phyloP scores from a whole-genome alignment of 2,797 vertebrate genomes.

The Merluccius polli region DNA sequence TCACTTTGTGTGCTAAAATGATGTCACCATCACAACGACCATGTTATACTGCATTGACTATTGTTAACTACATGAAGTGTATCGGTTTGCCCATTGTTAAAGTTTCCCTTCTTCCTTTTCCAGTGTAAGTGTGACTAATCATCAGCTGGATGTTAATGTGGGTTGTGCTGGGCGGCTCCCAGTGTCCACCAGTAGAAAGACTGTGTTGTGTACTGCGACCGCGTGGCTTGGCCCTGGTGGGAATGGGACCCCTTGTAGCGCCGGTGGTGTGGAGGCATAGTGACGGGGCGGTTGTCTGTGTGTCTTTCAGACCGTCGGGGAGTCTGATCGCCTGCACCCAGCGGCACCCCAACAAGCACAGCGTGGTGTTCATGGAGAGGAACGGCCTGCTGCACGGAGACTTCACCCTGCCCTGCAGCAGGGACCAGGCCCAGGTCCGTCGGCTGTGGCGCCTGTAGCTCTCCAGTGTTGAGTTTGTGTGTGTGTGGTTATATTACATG shows the following conservation, averaged over 20 bases:
- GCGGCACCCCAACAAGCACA: constrained; percentile 87
- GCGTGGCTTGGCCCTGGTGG: not conserved
- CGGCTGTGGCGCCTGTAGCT: not conserved
- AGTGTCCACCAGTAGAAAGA: too few relatives aligned
- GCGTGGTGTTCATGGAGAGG: constrained; percentile 94
- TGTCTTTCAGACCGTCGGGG: constrained; percentile 82
- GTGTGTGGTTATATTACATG: not conserved
- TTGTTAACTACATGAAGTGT: too few relatives aligned
- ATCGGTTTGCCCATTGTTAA: too few relatives aligned
- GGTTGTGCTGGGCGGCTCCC: too few relatives aligned
- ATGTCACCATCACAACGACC: too few relatives aligned
- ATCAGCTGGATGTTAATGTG: too few relatives aligned
- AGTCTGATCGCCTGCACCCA: constrained; percentile 87
- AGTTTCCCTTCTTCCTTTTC: too few relatives aligned
- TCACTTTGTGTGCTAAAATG: too few relatives aligned
- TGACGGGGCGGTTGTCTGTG: not conserved
- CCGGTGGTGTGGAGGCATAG: too few relatives aligned
- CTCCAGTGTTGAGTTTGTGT: not conserved
- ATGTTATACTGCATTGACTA: too few relatives aligned
- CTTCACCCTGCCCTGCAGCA: constrained; percentile 84
- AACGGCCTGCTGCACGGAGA: constrained; percentile 95
- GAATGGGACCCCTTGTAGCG: too few relatives aligned
- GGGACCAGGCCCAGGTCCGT: constrained; percentile 81
- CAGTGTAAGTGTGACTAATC: too few relatives aligned
- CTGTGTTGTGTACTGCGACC: not conserved